A percentile compares a stretch with the other conserved stretches of the same genome.
phyloP scores from a whole-genome alignment of 2,113 vertebrate species.

The Oryctolagus cuniculus region DNA sequence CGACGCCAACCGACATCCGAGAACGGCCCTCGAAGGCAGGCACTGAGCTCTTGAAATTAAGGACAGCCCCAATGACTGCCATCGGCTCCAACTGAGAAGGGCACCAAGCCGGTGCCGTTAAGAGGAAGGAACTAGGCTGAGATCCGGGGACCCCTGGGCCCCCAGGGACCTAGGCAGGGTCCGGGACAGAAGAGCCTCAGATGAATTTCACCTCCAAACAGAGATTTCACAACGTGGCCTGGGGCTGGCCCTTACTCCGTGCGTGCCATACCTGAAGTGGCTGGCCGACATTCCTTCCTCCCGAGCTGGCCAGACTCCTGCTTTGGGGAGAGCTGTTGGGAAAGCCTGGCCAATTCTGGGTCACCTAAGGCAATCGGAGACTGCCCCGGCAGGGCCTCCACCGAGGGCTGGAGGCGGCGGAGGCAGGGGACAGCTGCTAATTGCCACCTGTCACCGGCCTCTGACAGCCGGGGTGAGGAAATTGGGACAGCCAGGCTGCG shows the following conservation, averaged over 20 bases:
- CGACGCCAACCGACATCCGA: background rate
- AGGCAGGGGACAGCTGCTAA: background rate
- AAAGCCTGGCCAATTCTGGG: background rate
- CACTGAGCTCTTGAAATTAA: background rate
- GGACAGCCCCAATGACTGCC: background rate
- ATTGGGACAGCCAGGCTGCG: background rate
- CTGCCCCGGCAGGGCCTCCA: background rate
- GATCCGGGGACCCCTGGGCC: background rate
- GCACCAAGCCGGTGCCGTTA: rapidly evolving
- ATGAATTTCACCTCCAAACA: background rate
- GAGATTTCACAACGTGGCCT: background rate
- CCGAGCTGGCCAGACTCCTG: background rate
- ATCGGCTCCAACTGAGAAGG: rapidly evolving
- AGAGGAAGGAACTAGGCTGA: background rate
- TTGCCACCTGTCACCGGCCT: background rate
- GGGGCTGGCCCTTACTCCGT: background rate
- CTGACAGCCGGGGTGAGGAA: background rate
- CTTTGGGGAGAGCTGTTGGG: background rate
- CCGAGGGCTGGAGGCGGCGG: background rate
- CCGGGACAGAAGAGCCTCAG: background rate
- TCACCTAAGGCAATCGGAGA: background rate
- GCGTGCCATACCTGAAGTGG: background rate
- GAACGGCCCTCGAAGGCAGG: background rate
- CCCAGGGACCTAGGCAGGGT: background rate
- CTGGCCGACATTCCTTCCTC: background rate